phyloP scores from a whole-genome alignment of 2,113 vertebrate species.

The Sterrhoptilus dennistouni region DNA sequence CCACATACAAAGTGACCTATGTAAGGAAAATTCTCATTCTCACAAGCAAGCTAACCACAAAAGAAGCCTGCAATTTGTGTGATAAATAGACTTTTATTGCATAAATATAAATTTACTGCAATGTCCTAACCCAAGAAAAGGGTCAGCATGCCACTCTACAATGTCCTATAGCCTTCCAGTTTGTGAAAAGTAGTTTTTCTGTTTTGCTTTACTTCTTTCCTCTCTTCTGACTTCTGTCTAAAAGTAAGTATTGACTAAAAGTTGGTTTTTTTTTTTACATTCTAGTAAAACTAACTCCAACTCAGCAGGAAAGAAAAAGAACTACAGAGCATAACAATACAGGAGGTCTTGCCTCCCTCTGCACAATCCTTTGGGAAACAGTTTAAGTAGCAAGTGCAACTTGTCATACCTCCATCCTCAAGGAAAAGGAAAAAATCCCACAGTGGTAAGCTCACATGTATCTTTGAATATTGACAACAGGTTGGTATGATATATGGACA shows the following conservation, averaged over 20 bases:
- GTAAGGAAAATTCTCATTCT: neutral
- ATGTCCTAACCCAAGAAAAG: neutral
- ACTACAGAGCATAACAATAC: neutral
- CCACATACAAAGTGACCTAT: neutral
- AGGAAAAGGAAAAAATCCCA: neutral
- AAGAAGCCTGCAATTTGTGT: neutral
- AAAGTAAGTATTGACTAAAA: neutral
- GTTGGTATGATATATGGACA: neutral
- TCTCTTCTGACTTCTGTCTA: neutral
- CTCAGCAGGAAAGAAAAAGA: neutral
- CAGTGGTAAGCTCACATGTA: neutral
- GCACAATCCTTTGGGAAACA: neutral
- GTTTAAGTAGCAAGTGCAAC: neutral
- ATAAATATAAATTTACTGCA: neutral
- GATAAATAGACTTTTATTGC: neutral
- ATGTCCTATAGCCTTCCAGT: neutral
- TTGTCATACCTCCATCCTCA: neutral
- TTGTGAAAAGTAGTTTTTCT: neutral
- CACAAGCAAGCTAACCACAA: neutral
- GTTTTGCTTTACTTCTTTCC: neutral
- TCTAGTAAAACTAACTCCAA: neutral
- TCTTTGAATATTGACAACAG: neutral
- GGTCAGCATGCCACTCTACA: neutral
- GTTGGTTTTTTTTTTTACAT: neutral
- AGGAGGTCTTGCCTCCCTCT: neutral